Conservation (phyloP, 2,113 vertebrate genomes). For the Genyomyrus donnyi region DNA sequence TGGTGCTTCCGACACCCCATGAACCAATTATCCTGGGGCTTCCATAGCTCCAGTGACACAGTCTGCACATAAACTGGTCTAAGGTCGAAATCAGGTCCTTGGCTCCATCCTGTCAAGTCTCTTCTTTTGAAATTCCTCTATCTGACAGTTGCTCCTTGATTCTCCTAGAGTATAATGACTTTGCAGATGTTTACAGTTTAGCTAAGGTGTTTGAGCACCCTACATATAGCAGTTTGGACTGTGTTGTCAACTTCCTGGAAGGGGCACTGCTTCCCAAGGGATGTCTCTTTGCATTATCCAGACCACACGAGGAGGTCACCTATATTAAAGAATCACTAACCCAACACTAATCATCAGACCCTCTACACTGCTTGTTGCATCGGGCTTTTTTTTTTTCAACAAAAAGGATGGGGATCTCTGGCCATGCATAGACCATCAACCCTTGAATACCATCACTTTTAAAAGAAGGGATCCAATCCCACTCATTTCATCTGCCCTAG, state of each 20-base stretch:
- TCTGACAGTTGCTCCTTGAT: neutral
- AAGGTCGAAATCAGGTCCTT: neutral
- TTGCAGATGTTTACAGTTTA: neutral
- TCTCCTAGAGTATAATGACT: neutral
- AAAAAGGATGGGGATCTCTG: neutral
- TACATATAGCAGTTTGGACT: neutral
- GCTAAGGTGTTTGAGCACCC: neutral
- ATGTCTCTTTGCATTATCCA: neutral
- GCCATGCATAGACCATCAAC: neutral
- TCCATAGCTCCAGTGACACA: neutral
- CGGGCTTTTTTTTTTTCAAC: neutral
- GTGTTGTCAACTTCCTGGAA: neutral
- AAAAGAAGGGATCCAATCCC: neutral
- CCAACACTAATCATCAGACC: neutral
- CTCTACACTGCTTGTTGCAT: neutral
- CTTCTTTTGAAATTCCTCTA: neutral
- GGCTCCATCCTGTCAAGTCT: neutral
- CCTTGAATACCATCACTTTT: neutral
- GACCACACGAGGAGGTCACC: neutral
- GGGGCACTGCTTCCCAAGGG: neutral
- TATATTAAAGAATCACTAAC: neutral
- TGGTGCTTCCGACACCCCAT: neutral
- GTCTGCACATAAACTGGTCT: neutral
- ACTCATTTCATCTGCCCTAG: neutral
- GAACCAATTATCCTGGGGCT: neutral